Evolutionary conservation across 2,113 vertebrate genomes (phyloP).

Genomic region (Lathamus discolor): DNA sequence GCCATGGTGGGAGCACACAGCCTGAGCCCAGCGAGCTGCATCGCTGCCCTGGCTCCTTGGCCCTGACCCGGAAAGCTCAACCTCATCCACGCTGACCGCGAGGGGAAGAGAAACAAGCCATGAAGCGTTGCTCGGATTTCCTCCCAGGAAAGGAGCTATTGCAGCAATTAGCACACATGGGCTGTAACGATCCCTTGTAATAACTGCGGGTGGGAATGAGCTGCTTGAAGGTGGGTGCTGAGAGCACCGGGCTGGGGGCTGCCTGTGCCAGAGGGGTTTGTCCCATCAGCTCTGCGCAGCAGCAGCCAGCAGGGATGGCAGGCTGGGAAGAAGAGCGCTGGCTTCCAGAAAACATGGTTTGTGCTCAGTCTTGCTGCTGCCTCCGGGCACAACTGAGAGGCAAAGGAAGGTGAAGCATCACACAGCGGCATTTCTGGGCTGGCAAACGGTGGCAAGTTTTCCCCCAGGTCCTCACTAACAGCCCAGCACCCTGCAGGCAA

Average conservation of each 20-base stretch:
- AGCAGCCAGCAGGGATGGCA: neutral
- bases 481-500: neutral
- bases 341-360: neutral
- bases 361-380: neutral
- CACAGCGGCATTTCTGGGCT: neutral
- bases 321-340: neutral
- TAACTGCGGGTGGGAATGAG: neutral
- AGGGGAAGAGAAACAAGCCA: neutral
- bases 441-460: neutral
- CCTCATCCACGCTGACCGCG: fast-evolving
- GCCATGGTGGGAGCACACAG: neutral
- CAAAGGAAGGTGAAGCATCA: neutral
- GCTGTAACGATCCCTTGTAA: neutral
- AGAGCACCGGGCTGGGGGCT: neutral
- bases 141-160: neutral
- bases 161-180: neutral
- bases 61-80: neutral
- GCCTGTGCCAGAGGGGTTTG: neutral
- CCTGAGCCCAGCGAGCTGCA: neutral
- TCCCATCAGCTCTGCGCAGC: neutral
- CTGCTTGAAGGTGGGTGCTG: neutral
- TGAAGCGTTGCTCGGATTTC: neutral
- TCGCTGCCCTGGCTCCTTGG: neutral
- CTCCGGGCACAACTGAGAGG: neutral
- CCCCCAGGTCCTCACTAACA: neutral